phyloP scores from a whole-genome alignment of 2,888 invertebrate species.

The Octodonta nipae region DNA sequence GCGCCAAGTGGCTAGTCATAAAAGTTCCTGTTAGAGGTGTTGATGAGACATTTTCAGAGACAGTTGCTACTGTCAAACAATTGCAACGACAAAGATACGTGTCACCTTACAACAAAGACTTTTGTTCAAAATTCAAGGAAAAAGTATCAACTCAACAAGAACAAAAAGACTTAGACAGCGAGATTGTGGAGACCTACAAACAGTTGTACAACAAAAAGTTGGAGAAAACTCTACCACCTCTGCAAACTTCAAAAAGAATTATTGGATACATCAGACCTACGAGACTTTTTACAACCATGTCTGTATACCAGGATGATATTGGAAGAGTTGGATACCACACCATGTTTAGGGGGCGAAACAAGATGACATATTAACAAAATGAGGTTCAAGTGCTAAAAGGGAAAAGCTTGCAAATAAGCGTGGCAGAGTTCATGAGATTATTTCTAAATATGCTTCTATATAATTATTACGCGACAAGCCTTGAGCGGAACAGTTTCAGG shows the following conservation, averaged over 20 bases:
- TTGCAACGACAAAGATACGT: neutral
- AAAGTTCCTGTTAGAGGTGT: neutral
- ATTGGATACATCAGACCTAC: neutral
- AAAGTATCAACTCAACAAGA: neutral
- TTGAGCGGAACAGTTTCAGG: too few species aligned
- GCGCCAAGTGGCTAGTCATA: neutral
- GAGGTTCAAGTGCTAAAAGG: too few species aligned
- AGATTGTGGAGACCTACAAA: neutral
- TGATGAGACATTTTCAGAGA: neutral
- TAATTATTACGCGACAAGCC: too few species aligned
- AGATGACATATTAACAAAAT: too few species aligned
- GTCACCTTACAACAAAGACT: neutral
- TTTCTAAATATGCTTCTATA: too few species aligned
- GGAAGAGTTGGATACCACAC: constrained; percentile 2
- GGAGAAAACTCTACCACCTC: neutral
- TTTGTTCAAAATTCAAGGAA: neutral
- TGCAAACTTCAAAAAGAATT: neutral
- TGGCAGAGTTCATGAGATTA: too few species aligned
- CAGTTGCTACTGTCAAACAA: neutral
- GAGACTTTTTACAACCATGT: neutral
- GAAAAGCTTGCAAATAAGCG: too few species aligned
- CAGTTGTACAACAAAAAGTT: neutral
- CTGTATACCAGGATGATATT: neutral
- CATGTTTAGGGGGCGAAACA: too few species aligned
- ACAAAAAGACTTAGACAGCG: neutral